These are phyloP conservation scores for Eidolon helvum DNA, from an alignment of 2,113 vertebrate genomes.

Conservation along the genomic window DNA sequence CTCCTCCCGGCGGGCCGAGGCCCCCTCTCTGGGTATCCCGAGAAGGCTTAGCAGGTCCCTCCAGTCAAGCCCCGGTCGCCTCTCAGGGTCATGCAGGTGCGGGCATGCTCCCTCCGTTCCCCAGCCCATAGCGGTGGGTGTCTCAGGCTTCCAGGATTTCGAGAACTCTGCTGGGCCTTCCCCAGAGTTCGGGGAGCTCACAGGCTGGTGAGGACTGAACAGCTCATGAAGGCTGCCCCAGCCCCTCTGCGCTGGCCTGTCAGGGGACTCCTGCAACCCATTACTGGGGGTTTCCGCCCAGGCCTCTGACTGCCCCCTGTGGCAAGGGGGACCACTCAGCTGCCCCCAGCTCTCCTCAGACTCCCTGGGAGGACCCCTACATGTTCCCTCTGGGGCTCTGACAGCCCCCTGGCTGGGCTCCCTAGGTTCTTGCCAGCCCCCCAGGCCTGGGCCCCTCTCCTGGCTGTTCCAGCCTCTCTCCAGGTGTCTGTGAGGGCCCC, in stretches of 20 bases:
- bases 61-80: not conserved
- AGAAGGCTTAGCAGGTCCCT: slow-evolving; percentile 71
- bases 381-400: not conserved
- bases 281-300: slow-evolving; percentile 24
- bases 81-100: not conserved
- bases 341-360: slow-evolving; percentile 29
- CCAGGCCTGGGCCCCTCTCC: slow-evolving; percentile 9
- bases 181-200: not conserved
- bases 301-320: not conserved
- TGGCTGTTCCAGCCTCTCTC: slow-evolving; percentile 60
- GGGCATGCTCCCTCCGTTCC: not conserved
- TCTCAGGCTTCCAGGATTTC: not conserved
- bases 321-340: not conserved
- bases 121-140: not conserved
- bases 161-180: slow-evolving; percentile 26
- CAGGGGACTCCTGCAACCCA: not conserved
- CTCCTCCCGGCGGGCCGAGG: not conserved
- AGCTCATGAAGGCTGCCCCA: slow-evolving; percentile 36
- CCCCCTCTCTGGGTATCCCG: not conserved
- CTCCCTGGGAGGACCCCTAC: slow-evolving; percentile 4
- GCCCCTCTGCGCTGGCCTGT: not conserved
- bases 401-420: not conserved
- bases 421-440: slow-evolving; percentile 52
- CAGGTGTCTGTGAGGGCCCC: not conserved
- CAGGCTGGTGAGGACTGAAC: not conserved